Base-by-base conservation (phyloP, 2,797 vertebrate genomes). In the Hippoglossus hippoglossus region DNA sequence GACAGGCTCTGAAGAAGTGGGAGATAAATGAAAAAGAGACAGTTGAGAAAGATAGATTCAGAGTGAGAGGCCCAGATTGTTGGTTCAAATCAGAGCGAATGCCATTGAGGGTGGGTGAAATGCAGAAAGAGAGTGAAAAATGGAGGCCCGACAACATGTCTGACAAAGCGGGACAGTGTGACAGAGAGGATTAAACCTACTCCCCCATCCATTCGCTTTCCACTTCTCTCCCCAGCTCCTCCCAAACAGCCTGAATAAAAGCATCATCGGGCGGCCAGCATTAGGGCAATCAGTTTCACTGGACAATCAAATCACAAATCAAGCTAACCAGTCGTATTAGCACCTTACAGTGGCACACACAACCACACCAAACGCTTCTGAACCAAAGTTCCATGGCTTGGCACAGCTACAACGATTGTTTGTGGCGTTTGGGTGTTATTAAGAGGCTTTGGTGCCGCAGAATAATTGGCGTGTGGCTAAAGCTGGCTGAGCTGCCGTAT, bases 401-500 rank as follows among this genome's bases (percentile, higher is more conserved):
- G 84, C 82, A 62, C 19, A 28, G 13, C 28, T 11, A 2, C 57
- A 22, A 1, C 11, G 18, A 74, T 75, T 80, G 72, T 83, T 84
- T 75, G 77, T 34, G 73, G 76, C 15, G 15, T 81, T 68, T 39
- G 75, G 78, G 77, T 77, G 62, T 83, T 80, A 86, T 90, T 88
- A 81, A 91, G 82, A 81, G 81, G 75, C 83, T 76, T 81, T 85
- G 74, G 71, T 75, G 73, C 67, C 0, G 54, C 62, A 58, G 77
- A 92, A 91, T 90, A 91, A 94, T 94, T 92, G 86, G 79, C 59
- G 34, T 70, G 70, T 71, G 87, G 84, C 83, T 85, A 84, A 89
- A 87, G 82, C 82, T 75, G 71, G 75, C 79, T 82, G 82, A 88
- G 75, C 83, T 63, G 57, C 60, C 60, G 58, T 88, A 88, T 93